Base-by-base conservation (phyloP, 2,797 vertebrate species). In the Lacerta agilis region DNA sequence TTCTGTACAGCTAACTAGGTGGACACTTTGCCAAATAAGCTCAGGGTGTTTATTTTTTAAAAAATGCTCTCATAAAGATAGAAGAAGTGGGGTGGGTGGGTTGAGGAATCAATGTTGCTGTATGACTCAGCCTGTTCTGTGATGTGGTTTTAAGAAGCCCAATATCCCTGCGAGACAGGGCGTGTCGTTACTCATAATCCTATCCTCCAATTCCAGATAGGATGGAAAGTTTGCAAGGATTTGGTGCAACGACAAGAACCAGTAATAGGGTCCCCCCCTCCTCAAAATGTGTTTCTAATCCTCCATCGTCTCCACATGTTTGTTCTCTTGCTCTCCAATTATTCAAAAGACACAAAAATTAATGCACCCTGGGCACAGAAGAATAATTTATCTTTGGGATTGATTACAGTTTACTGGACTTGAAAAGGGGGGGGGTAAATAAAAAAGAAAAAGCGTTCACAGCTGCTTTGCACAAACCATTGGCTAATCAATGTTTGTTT, bases 151-250 rank as follows among this genome's bases (percentile, higher is more conserved):
- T 90, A 55, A 75, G 89, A 82, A 77, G 66, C 72, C 75, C 4
- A 3, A 3, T 61, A 64, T 78, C 33, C 90, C 90, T 45, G 58
- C 9, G 91, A 93, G 94, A 93, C 76, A 85, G 93, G 93, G 94
- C 85, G 95, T 90, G 93, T 89, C 87, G 0, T 94, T 93, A 91
- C 90, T 95, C 92, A 94, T 87, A 71, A n/a, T 89, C 45, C 41
- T 45, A 66, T 78, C 27, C 88, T 90, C 67, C 33, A 38, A 33
- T 90, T 86, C 72, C 87, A 87, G 89, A 92, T 88, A 85, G 82
- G 86, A 86, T 83, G 82, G 29, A 79, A 79, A 27, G 89, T 75
- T 66, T 91, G 88, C 89, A 86, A 84, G 87, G 27, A 83, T 84
- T 75, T 69, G 10, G 17, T 58, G 27, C 25, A 33, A 23, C 9